These are phyloP conservation scores for Habropoda laboriosa DNA, from an alignment of 1,140 invertebrate genomes.

Conservation along the genomic window DNA sequence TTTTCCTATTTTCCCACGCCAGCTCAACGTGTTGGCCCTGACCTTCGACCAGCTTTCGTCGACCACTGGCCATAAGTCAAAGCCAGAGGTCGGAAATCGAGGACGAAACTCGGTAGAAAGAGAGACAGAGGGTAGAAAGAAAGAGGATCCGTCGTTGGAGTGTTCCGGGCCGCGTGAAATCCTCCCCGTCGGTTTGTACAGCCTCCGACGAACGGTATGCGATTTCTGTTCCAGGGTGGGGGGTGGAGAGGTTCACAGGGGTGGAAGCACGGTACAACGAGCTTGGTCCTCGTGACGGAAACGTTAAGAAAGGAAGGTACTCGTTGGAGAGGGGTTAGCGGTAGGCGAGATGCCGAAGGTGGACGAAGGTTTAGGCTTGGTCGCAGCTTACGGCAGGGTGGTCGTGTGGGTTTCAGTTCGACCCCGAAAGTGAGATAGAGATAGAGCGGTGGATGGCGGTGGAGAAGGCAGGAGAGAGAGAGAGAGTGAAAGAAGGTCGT, in stretches of 20 bases:
- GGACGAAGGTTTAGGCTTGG: constrained; percentile 65
- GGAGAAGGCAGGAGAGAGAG: constrained; percentile 19
- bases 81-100: background rate
- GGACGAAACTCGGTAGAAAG: background rate
- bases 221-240: constrained; percentile 39
- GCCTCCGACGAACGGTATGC: constrained; percentile 24
- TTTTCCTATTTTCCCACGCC: background rate
- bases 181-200: constrained; percentile 35
- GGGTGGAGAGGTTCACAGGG: too few relatives aligned
- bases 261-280: constrained; percentile 29
- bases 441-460: constrained; percentile 35
- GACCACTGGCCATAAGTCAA: background rate
- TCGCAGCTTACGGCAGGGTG: constrained; percentile 59
- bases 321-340: background rate
- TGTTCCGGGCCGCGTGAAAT: constrained; percentile 2
- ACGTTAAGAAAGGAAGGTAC: background rate
- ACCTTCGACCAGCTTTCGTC: constrained; percentile 37
- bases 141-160: background rate
- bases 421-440: constrained; percentile 60
- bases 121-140: too few relatives aligned
- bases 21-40: constrained; percentile 41
- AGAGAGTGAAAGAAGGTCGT: constrained; percentile 41
- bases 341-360: constrained; percentile 1
- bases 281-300: constrained; percentile 27
- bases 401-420: constrained; percentile 67